Evolutionary conservation across 2,888 invertebrate genomes (phyloP).

Genomic region (Andrena bucephala): DNA sequence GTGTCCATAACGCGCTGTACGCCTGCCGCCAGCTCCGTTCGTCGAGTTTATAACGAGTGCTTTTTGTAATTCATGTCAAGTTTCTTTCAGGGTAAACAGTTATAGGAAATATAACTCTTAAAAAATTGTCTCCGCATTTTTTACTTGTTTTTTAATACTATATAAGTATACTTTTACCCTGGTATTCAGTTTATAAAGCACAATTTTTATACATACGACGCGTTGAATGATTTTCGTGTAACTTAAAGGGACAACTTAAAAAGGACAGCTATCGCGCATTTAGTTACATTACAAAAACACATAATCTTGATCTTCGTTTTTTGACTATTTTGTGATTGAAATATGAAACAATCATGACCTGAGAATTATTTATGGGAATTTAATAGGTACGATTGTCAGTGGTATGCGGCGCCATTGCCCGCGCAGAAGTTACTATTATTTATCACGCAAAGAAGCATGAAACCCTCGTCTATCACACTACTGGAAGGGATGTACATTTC

Average conservation of each 20-base stretch:
- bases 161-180: background rate
- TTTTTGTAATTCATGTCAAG: no score
- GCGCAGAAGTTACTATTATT: background rate
- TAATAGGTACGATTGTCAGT: conserved; percentile 2
- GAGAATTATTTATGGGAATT: background rate
- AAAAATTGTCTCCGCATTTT: no score
- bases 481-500: background rate
- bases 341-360: background rate
- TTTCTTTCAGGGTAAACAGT: no score
- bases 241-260: no score
- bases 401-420: background rate
- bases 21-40: no score
- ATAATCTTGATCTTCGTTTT: background rate
- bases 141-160: background rate
- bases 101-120: no score
- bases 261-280: background rate
- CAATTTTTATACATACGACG: no score
- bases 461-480: background rate
- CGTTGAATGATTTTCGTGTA: no score
- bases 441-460: background rate
- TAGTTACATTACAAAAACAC: background rate
- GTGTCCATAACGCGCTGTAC: no score
- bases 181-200: no score
- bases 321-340: background rate
- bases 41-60: no score